A percentile compares a stretch with the other conserved stretches of the same genome.
Conservation (phyloP, 2,888 invertebrate species). For the Eledona agricola region DNA sequence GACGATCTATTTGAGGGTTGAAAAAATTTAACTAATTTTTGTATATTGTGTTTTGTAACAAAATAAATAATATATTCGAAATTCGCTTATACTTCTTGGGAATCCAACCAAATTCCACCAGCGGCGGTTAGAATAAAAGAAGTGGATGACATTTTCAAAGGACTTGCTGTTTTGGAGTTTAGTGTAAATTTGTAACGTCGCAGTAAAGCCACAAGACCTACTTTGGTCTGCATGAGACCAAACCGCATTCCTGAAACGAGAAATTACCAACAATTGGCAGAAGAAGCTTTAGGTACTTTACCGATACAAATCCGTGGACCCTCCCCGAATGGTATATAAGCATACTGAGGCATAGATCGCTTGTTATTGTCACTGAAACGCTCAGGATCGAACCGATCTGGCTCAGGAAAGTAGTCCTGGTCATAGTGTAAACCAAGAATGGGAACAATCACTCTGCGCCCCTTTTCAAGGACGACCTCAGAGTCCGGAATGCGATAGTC, state of each 20-base stretch:
- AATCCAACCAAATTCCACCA: no score
- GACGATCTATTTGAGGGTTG: no score
- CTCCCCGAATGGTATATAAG: conserved; percentile 54
- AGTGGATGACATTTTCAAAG: conserved; percentile 51
- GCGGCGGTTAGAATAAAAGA: no score
- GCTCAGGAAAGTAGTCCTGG: conserved; percentile 35
- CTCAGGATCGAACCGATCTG: conserved; percentile 37
- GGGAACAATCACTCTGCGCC: conserved; percentile 47
- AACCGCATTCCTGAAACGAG: conserved; percentile 1
- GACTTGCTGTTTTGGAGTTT: conserved; percentile 4
- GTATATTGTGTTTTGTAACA: no score
- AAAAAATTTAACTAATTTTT: no score
- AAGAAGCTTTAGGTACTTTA: conserved; percentile 5
- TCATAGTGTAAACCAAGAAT: conserved; percentile 43
- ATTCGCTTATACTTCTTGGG: no score
- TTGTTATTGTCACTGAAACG: conserved; percentile 37
- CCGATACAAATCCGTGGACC: conserved; percentile 48
- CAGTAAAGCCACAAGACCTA: not conserved
- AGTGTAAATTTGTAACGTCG: conserved; percentile 4
- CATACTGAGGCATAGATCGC: conserved; percentile 10
- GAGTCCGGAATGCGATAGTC: conserved; percentile 51
- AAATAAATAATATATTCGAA: no score
- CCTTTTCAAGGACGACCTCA: conserved; percentile 52
- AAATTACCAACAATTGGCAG: not conserved
- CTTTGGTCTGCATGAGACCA: conserved; percentile 1